Evolutionary conservation across 2,888 invertebrate species (phyloP).

Genomic region (Lutraria lutraria): DNA sequence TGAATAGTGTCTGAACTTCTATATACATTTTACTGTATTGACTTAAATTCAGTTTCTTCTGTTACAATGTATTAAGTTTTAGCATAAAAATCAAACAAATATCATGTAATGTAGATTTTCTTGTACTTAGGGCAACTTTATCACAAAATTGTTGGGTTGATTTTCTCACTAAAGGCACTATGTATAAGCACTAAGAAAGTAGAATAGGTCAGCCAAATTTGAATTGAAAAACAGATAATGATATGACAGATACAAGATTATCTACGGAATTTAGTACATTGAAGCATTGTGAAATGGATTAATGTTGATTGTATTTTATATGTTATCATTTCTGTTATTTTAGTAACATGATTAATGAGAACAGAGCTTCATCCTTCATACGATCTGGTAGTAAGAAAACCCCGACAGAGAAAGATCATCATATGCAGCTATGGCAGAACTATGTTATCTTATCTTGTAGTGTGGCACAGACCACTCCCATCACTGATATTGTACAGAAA

Average conservation of each 20-base stretch:
- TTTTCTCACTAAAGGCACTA: no score
- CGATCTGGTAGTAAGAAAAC: slow-evolving; percentile 92
- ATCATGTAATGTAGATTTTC: no score
- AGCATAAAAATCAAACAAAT: no score
- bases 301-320: not conserved
- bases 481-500: slow-evolving; percentile 89
- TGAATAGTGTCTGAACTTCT: not conserved
- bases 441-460: slow-evolving; percentile 98
- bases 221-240: no score
- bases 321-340: slow-evolving; percentile 26
- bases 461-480: slow-evolving; percentile 96
- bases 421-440: slow-evolving; percentile 99
- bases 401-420: slow-evolving; percentile 96
- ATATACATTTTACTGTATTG: no score
- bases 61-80: no score
- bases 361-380: slow-evolving; percentile 95
- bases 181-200: no score
- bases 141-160: no score
- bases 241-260: no score
- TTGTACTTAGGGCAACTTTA: no score
- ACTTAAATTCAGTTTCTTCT: not conserved
- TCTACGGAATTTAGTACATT: not conserved
- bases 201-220: no score
- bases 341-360: slow-evolving; percentile 96
- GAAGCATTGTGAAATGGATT: not conserved